Percentiles rank a stretch among this genome's conserved stretches.
phyloP scores from a whole-genome alignment of 92 coral and sea anemone species.

The Heliopora coerulea region DNA sequence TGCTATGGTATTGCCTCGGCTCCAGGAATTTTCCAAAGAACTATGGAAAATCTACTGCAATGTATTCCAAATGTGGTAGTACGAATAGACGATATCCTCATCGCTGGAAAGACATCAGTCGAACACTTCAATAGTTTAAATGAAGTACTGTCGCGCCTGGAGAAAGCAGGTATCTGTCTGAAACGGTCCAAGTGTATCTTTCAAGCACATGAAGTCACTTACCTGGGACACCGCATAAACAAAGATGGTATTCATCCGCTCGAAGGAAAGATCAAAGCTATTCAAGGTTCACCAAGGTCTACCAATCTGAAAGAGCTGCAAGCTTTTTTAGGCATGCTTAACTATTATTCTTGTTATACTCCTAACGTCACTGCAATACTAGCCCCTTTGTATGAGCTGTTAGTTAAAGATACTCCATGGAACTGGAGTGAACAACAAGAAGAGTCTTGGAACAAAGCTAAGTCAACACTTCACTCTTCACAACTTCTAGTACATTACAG shows the following conservation, averaged over 20 bases:
- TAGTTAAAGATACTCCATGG: constrained; percentile 17
- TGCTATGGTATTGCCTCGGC: constrained; percentile 49
- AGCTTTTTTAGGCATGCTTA: constrained; percentile 49
- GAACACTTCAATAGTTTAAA: not conserved
- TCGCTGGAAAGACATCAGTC: not conserved
- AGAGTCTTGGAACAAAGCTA: constrained; percentile 21
- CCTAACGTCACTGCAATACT: not conserved
- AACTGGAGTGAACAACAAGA: constrained; percentile 33
- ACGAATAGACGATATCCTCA: constrained; percentile 13
- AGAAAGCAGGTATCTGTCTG: constrained; percentile 4
- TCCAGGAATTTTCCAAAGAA: constrained; percentile 56
- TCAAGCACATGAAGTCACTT: constrained; percentile 56
- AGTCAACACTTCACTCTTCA: constrained; percentile 6
- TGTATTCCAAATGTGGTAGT: not conserved
- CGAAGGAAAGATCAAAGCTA: constrained; percentile 56
- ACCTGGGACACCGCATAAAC: constrained; percentile 53
- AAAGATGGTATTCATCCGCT: constrained; percentile 61
- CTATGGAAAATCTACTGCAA: constrained; percentile 47
- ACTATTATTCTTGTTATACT: not conserved
- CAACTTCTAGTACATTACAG: constrained; percentile 34
- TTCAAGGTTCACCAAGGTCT: constrained; percentile 54
- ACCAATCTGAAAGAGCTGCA: constrained; percentile 52
- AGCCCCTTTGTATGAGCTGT: constrained; percentile 2
- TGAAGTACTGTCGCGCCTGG: not conserved
- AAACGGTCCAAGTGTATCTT: constrained; percentile 49